Evolutionary conservation across 2,888 invertebrate species (phyloP), one percentile per base, ranked within the genome.

Genomic region (Pomacea canaliculata): DNA sequence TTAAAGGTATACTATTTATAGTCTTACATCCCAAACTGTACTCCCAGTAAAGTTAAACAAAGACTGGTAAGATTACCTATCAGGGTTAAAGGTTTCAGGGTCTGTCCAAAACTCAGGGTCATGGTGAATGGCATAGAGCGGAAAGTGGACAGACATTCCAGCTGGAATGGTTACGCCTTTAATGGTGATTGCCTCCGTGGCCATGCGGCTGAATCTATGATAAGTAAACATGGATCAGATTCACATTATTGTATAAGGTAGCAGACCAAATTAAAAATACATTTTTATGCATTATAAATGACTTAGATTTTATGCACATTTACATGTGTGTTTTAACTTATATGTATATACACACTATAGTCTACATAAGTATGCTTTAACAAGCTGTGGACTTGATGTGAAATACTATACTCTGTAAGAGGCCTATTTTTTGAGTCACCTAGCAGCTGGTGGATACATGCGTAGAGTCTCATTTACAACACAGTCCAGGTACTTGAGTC

Each of bases 51-150:
- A 37, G 37, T 37, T 37, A 37, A 37, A 37, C 37, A 37, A 37
- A 37, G 37, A 37, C 37, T 37, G 37, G 37, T 37, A 37, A 37
- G 37, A 37, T 60, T 60, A 60, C 60, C 60, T 60, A n/a, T 60
- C 60, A 60, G 60, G 60, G n/a, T 60, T n/a, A 60, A 60, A 60
- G 18, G 16, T 60, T 60, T 60, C 60, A 19, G 60, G 60, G 60
- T 60, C 60, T 19, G 60, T 60, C 60, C 60, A 60, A 60, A 60
- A 60, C n/a, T 60, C 60, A 19, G 60, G 60, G n/a, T 60, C 60
- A 60, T 60, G 60, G 60, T 60, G 60, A n/a, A 60, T 60, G n/a
- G 60, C n/a, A n/a, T 60, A 60, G 4, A 60, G 60, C 2, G 60
- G 60, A 60, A 60, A 60, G 60, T 60, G 60, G n/a, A 18, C 16